Conservation (phyloP, 2,888 invertebrate species). For the Drosophila anomalata region DNA sequence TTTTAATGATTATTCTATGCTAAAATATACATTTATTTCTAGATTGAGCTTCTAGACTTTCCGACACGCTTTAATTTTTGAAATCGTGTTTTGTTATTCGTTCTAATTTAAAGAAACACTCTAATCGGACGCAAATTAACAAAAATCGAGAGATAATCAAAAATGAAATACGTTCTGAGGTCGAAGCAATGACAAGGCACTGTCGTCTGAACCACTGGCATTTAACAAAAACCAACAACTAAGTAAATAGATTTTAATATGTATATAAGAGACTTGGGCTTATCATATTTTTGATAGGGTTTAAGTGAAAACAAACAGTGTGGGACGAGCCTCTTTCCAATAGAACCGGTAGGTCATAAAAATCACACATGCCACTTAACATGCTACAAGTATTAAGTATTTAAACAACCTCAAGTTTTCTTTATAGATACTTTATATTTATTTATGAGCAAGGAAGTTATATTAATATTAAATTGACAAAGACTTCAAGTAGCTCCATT, state of each 20-base stretch:
- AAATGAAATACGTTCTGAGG: slow-evolving; percentile 39
- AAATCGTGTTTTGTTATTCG: slow-evolving; percentile 20
- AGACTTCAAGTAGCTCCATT: background rate
- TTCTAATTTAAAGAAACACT: slow-evolving; percentile 19
- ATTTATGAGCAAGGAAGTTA: background rate
- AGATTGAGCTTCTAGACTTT: background rate
- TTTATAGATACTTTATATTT: background rate
- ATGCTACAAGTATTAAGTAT: background rate
- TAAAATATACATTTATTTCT: background rate
- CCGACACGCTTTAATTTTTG: background rate
- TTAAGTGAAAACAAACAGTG: slow-evolving; percentile 2
- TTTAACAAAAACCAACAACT: background rate
- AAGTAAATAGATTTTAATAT: background rate
- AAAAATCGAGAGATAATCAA: slow-evolving; percentile 17
- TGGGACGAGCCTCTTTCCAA: slow-evolving; percentile 27
- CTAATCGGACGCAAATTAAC: slow-evolving; percentile 16
- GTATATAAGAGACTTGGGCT: background rate
- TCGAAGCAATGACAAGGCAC: slow-evolving; percentile 48
- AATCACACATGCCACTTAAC: slow-evolving; percentile 14
- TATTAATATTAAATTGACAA: background rate
- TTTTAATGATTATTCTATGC: background rate
- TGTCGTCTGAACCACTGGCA: background rate
- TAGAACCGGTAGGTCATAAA: slow-evolving; percentile 15
- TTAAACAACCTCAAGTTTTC: background rate
- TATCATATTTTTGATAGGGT: slow-evolving; percentile 18